These are phyloP conservation scores for Spilogale gracilis DNA, from an alignment of 2,113 vertebrate genomes.

Conservation along the genomic window DNA sequence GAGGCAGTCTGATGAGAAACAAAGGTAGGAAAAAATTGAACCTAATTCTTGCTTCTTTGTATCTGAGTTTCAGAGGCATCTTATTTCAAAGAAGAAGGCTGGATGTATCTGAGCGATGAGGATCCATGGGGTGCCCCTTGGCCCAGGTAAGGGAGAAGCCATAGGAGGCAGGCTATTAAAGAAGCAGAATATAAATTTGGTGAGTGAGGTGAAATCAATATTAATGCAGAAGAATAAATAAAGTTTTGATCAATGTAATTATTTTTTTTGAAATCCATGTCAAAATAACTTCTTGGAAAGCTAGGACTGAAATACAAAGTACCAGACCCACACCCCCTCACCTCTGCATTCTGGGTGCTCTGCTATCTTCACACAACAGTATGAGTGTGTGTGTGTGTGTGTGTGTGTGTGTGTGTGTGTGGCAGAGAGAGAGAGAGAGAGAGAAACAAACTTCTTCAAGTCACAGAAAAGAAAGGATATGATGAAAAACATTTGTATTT, in stretches of 20 bases:
- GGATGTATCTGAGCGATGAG: not conserved
- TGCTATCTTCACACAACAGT: not conserved
- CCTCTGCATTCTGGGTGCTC: not conserved
- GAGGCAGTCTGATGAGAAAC: not conserved
- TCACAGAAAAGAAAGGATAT: not conserved
- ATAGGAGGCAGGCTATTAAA: not conserved
- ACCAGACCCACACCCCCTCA: too few species aligned
- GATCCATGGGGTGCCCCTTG: not conserved
- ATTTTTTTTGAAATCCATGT: conserved; percentile 60
- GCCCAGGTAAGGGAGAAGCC: not conserved
- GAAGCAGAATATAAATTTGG: conserved; percentile 48
- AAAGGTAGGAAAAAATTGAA: not conserved
- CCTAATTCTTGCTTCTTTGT: not conserved
- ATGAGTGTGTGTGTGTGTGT: not conserved
- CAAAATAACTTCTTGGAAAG: conserved; percentile 2
- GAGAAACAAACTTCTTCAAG: not conserved
- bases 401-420: not conserved
- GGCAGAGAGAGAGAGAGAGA: too few species aligned
- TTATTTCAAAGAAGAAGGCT: not conserved
- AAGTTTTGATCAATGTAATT: conserved; percentile 73
- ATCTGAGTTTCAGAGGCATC: not conserved
- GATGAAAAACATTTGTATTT: not conserved
- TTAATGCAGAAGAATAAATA: conserved; percentile 37
- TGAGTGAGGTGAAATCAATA: conserved; percentile 69
- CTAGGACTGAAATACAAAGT: not conserved